Base-by-base conservation (phyloP, 2,113 vertebrate species). In the Centropus unirufus region DNA sequence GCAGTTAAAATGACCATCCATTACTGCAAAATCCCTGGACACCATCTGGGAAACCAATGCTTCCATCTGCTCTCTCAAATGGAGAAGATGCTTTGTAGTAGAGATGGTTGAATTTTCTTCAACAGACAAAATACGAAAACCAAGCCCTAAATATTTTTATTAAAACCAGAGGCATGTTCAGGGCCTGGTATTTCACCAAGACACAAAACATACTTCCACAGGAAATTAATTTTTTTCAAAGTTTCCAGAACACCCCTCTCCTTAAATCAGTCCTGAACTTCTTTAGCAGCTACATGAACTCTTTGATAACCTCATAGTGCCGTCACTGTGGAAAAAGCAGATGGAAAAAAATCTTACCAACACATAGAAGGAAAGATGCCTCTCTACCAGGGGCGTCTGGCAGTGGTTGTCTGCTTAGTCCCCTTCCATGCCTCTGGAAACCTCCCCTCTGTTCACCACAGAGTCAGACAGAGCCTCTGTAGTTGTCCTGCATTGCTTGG, bases 191-290 rank as follows among this genome's bases (percentile, higher is more conserved):
- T 94, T 97, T 95, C 79, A 80, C 59, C 51, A 4, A 83, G 90
- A 93, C 93, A 95, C 92, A 96, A 93, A 96, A 74, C 84, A 75
- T 93, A 92, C 93, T 93, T 96, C 90, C 52, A 93, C 94, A 95
- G 92, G 90, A 95, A 95, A 95, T 94, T 90, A 85, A 85, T 78
- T 91, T 95, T 90, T 90, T 91, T 79, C 75, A n/a, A 94, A 47
- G 72, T 97, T 93, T 90, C 90, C 92, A 90, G 72, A 51, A 68
- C 5, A 18, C 55, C 59, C 57, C 39, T 80, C 87, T 36, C 63
- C 47, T 96, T 94, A 84, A 86, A 85, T 92, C 93, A 88, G 67
- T 47, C 64, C 79, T 92, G 46, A 78, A 77, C 75, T 88, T 70
- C 84, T 94, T 90, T 74, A 82, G 54, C 92, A 93, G 59, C 81